Evolutionary conservation across 2,888 invertebrate genomes (phyloP), one percentile per base, ranked within the genome.

Genomic region (Eristalinus aeneus): DNA sequence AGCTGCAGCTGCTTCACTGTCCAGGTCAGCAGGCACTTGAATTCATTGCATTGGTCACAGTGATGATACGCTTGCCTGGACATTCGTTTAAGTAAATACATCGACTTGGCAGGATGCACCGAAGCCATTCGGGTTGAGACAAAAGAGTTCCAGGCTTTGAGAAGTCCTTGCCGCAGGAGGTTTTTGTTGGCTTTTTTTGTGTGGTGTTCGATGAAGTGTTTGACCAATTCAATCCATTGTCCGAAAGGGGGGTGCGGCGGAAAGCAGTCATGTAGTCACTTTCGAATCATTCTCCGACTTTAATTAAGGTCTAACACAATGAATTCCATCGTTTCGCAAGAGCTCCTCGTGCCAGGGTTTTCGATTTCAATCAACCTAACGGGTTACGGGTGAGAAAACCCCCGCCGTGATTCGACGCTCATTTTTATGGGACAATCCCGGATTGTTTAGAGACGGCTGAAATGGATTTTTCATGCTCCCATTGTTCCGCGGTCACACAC

Each of bases 31-130:
- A 31, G 31, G 61, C 64, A 63, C 32, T 34, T 16, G 46, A 16
- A 71, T 81, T 54, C 68, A 72, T 22, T 73, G 36, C 46, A 63
- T 53, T 34, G 67, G 72, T 34, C 63, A 73, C 78, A 69, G 63
- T 60, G 60, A 77, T 72, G 56, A 77, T 69, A 83, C 69, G 83
- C 58, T 79, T 39, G 64, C 58, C 16, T 78, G 69, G 31, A 65
- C 83, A 83, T 74, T 74, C 22, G 73, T 65, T 78, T 78, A 83
- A 79, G 74, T 75, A 73, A 82, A 61, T 78, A 68, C 78, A 83
- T 77, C 68, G 27, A 69, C 16, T 16, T 46, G 46, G 8, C 46
- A 46, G 39, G 39, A 46, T 46, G 39, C 6, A 46, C n/a, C 46
- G 46, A 46, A 16, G 46, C 8, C 46, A 16, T 5, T 8, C n/a